A percentile compares a stretch with the other conserved stretches of the same genome.
These are phyloP conservation scores for Fratercula arctica DNA, from an alignment of 2,797 vertebrate species.

Conservation along the genomic window DNA sequence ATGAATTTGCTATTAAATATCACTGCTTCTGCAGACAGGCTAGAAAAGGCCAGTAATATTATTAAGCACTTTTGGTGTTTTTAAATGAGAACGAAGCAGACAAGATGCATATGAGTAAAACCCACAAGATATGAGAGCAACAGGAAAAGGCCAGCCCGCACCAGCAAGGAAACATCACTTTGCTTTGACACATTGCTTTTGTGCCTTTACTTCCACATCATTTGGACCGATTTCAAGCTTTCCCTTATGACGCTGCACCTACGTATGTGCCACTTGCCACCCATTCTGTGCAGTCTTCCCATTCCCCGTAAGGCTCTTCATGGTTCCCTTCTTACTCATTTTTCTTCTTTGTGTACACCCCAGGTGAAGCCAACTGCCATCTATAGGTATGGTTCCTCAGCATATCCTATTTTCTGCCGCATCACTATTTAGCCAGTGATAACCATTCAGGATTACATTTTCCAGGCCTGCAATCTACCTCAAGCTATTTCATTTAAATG, in stretches of 20 bases:
- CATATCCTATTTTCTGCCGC: not conserved
- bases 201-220: not conserved
- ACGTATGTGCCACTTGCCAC: not conserved
- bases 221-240: not conserved
- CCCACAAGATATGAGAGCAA: not conserved
- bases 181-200: not conserved
- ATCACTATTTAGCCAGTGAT: not conserved
- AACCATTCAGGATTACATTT: not conserved
- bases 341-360: not conserved
- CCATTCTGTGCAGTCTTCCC: not conserved
- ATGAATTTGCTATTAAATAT: conserved; percentile 59
- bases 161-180: not conserved
- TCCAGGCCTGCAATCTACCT: not conserved
- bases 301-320: not conserved
- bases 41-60: conserved; percentile 60
- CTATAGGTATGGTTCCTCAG: not conserved
- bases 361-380: not conserved
- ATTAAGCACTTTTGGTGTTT: conserved; percentile 7
- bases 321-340: not conserved
- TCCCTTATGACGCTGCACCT: not conserved
- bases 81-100: conserved; percentile 23
- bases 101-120: not conserved
- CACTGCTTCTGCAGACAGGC: conserved; percentile 24
- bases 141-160: not conserved
- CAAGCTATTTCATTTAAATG: not conserved